Percentiles rank a stretch among this genome's conserved stretches.
These are phyloP conservation scores for Eulemur mongoz DNA, from an alignment of 2,797 vertebrate genomes.

Conservation along the genomic window DNA sequence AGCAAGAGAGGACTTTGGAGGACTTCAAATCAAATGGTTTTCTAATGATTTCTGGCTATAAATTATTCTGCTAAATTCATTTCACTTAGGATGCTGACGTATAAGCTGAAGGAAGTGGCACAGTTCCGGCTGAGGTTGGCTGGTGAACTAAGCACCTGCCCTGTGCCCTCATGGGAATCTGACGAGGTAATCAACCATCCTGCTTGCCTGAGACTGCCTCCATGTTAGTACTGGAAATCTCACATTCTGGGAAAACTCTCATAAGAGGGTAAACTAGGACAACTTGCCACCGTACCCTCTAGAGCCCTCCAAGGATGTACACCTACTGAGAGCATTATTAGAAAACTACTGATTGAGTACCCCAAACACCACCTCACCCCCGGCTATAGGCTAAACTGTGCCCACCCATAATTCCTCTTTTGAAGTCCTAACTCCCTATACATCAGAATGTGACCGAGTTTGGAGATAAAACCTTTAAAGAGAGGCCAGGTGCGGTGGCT, in stretches of 20 bases:
- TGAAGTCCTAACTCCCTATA: neutral
- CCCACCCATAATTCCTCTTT: neutral
- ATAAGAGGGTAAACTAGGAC: neutral
- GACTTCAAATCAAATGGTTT: neutral
- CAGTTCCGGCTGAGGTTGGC: neutral
- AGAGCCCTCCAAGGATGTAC: neutral
- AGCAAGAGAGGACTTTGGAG: neutral
- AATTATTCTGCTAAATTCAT: neutral
- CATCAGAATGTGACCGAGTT: neutral
- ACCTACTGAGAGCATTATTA: neutral
- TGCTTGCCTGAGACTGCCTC: neutral
- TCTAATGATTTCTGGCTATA: neutral
- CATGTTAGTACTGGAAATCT: neutral
- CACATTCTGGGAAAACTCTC: neutral
- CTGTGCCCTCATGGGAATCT: neutral
- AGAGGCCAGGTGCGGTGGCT: neutral
- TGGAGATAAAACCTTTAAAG: neutral
- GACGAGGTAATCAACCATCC: neutral
- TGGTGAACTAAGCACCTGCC: neutral
- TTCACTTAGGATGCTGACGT: neutral
- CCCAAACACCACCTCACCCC: neutral
- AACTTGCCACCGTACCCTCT: neutral
- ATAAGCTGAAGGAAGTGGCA: neutral
- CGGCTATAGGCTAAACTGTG: neutral
- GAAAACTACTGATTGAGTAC: neutral